Conservation (phyloP, 2,113 vertebrate genomes). For the Syrmaticus mikado region DNA sequence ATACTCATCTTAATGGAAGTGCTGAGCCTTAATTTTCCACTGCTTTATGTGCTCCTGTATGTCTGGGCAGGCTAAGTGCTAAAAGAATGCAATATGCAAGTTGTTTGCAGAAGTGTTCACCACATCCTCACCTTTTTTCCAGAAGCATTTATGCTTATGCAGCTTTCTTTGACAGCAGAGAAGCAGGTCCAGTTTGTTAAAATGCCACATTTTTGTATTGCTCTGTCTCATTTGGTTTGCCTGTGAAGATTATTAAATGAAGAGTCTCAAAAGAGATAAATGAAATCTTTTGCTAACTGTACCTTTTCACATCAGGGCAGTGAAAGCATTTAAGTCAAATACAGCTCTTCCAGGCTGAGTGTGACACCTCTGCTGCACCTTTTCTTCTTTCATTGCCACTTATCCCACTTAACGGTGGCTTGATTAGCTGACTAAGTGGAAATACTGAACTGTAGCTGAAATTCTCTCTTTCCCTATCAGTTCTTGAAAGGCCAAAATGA, state of each 20-base stretch:
- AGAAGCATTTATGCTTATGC: conserved; percentile 43
- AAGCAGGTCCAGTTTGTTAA: neutral
- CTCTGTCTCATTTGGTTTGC: neutral
- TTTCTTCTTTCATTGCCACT: conserved; percentile 44
- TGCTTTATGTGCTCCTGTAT: neutral
- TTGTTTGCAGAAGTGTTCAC: conserved; percentile 40
- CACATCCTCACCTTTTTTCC: neutral
- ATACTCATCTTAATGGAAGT: neutral
- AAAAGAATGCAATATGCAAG: conserved; percentile 42
- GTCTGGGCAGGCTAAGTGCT: neutral
- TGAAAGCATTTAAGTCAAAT: conserved; percentile 53
- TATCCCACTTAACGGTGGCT: conserved; percentile 1
- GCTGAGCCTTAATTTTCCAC: neutral
- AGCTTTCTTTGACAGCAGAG: conserved; percentile 13
- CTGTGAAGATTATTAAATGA: conserved; percentile 7
- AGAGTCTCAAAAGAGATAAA: conserved; percentile 5
- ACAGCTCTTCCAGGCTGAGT: conserved; percentile 27
- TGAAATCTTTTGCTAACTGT: conserved; percentile 4
- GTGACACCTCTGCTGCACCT: conserved; percentile 21
- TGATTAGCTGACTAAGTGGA: conserved; percentile 53
- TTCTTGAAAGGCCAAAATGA: conserved; percentile 47
- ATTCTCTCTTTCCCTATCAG: conserved; percentile 33
- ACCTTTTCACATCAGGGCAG: conserved; percentile 12
- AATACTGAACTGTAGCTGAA: conserved; percentile 37
- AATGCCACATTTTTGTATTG: neutral